Base-by-base conservation (phyloP, 2,888 invertebrate genomes). In the Pseudococcus viburni region DNA sequence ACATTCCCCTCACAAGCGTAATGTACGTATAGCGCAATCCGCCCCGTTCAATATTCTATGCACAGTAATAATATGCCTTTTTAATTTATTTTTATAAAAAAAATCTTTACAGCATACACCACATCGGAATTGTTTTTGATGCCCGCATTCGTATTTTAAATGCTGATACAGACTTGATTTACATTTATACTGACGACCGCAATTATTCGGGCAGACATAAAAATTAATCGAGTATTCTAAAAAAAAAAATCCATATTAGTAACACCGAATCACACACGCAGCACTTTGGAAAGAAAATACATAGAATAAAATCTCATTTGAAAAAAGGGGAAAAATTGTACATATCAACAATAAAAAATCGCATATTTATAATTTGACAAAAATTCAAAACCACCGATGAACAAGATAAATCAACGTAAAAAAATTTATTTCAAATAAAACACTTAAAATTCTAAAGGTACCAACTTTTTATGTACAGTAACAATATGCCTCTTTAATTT, bases 401-500 rank as follows among this genome's bases (percentile, higher is more conserved):
- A 51, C 4, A 51, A 51, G 0, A 51, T 11, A 51, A 51, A 0
- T 51, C 48, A 51, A 51, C 8, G 15, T 46, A 12, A 51, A 51
- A 51, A 12, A 12, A 15, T 51, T 51, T 51, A 51, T 51, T 51
- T 51, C 11, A 51, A 11, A 51, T 12, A 51, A 9, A 51, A 51
- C 12, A 12, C 12, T 51, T 51, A 51, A 42, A 42, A 42, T 8
- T 8, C 42, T n/a, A n/a, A n/a, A n/a, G 26, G 26, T 33, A 42
- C 42, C 5, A 42, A 6, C 5, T 42, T 68, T 68, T 68, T 68
- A 26, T 68, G 68, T 5, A 26, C 1, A 15, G 12, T 7, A 88
- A 48, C 42, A 26, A 51, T 51, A 84, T 89, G 89, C 59, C 12
- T 80, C 42, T 85, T 89, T 42, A 89, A 55, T 1, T 85, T 46